Base-by-base conservation (phyloP, 2,888 invertebrate species). In the Lepidocyrtinus sp. region DNA sequence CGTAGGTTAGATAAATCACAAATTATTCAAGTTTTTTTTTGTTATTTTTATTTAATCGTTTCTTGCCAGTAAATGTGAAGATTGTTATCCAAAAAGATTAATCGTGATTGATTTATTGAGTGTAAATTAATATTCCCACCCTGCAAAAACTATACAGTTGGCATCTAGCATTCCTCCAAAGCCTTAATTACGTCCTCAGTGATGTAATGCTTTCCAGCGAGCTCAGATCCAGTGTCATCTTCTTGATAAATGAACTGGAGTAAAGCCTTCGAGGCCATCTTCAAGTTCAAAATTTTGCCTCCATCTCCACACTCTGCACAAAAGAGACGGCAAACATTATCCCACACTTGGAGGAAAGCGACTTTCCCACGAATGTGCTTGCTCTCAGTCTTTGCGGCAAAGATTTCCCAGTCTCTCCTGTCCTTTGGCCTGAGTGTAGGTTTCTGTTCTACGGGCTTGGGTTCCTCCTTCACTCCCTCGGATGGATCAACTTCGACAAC, bases 251-350 rank as follows among this genome's bases (percentile, higher is more conserved):
- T 55, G 27, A 80, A 63, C 2, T 71, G 50, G 2, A 81, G 64
- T n/a, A 83, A 50, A 67, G 81, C 77, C 27, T 76, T 81, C 1
- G 83, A 74, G 15, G 83, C 83, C 22, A 71, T 17, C 50, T 81
- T 81, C 50, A 75, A 83, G 21, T 78, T 69, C 21, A 46, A 19
- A 22, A 78, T 78, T 59, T 81, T 71, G 5, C 9, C 50, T 15
- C 21, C 17, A 9, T 26, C 27, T 7, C 26, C 1, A 45, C 83
- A 83, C 24, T 77, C 61, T 5, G 25, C 50, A 19, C 83, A 83
- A 22, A 81, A 83, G 17, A 83, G 46, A 25, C 78, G 67, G 63
- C 83, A 83, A 27, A 83, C 25, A 46, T 83, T 65, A 22, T 83
- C 83, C 21, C 81, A 45, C 1, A 83, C 27, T 3, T 46, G 15